Conservation (phyloP, 2,113 vertebrate genomes). For the Ovis aries region ARS-UI_Ramb_v3.0 NC_056055.1:149489001-149489500, state of each 20-base stretch:
- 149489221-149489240: background rate
- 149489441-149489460: background rate
- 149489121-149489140: background rate
- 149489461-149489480: fast-evolving
- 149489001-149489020: background rate
- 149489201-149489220: background rate
- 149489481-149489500: fast-evolving
- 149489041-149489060: background rate
- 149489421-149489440: background rate
- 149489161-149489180: background rate
- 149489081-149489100: background rate
- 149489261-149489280: background rate
- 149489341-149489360: background rate
- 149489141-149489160: background rate
- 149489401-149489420: background rate
- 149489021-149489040: background rate
- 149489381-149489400: background rate
- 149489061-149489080: background rate
- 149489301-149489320: background rate
- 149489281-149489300: background rate
- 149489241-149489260: background rate
- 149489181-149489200: background rate
- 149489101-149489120: background rate
- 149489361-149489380: background rate
- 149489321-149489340: background rate